Percentiles rank a stretch among this genome's conserved stretches.
These are phyloP conservation scores for Apistogramma diplotaenia DNA, from an alignment of 2,113 vertebrate species.

Conservation along the genomic window DNA sequence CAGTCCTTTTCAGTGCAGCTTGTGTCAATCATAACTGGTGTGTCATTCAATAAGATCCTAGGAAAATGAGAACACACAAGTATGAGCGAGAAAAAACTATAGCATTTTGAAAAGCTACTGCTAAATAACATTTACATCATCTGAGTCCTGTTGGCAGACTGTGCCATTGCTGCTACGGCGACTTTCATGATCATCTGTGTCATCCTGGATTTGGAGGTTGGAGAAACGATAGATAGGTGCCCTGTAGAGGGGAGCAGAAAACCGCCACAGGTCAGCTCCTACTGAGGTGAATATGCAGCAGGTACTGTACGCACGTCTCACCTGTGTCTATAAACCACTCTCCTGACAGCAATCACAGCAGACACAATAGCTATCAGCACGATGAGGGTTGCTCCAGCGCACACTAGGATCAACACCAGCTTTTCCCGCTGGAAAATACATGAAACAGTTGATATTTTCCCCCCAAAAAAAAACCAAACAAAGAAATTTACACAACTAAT, in stretches of 20 bases:
- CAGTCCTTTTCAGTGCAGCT: constrained; percentile 4
- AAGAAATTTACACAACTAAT: not conserved
- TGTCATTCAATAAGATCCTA: constrained; percentile 75
- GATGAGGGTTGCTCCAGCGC: constrained; percentile 51
- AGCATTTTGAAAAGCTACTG: not conserved
- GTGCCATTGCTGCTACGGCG: constrained; percentile 61
- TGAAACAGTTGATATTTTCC: not conserved
- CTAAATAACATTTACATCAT: constrained; percentile 61
- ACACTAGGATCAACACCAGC: constrained; percentile 71
- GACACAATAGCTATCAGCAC: constrained; percentile 55
- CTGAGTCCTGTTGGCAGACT: constrained; percentile 68
- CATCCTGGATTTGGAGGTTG: constrained; percentile 71
- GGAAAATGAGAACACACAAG: not conserved
- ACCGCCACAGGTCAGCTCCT: not conserved
- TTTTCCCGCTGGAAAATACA: constrained; percentile 58
- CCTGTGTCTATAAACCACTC: constrained; percentile 66
- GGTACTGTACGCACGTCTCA: constrained; percentile 10
- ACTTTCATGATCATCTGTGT: constrained; percentile 49
- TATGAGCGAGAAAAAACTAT: not conserved
- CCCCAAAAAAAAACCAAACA: not conserved
- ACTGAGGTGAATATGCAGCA: not conserved
- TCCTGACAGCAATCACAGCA: constrained; percentile 59
- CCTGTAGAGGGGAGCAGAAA: constrained; percentile 50
- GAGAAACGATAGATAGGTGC: constrained; percentile 74
- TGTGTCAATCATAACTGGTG: not conserved